These are phyloP conservation scores for Gymnocypris eckloni DNA, from an alignment of 2,797 vertebrate species.

Conservation along the genomic window DNA sequence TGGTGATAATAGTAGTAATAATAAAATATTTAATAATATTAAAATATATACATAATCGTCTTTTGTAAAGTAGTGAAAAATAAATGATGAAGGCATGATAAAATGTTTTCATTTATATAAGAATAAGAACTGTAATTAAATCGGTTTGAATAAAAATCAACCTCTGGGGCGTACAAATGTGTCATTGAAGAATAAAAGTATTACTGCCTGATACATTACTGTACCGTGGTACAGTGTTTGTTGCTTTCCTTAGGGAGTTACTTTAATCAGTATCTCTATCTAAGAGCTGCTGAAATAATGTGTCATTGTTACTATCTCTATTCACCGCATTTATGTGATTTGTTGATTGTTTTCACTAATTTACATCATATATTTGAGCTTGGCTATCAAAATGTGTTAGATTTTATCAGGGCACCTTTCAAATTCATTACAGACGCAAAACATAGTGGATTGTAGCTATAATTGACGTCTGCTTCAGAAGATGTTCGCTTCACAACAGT, in stretches of 20 bases:
- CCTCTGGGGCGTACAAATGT: neutral
- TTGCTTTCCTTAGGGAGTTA: neutral
- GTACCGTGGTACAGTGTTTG: neutral
- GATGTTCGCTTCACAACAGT: constrained; percentile 13
- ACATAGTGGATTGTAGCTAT: neutral
- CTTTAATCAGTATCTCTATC: neutral
- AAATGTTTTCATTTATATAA: neutral
- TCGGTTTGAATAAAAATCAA: neutral
- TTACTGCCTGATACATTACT: neutral
- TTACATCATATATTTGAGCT: neutral
- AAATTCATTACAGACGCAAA: neutral
- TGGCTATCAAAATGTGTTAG: neutral
- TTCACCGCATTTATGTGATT: neutral
- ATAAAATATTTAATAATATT: no score
- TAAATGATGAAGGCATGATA: neutral
- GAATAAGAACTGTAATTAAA: neutral
- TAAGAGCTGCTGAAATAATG: neutral
- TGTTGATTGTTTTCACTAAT: constrained; percentile 11
- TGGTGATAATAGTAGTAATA: no score
- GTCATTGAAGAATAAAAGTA: neutral
- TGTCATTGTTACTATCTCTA: neutral
- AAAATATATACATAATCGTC: neutral
- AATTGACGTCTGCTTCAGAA: neutral
- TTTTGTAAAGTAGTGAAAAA: neutral
- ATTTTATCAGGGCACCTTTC: neutral